Evolutionary conservation across 2,113 vertebrate genomes (phyloP).

Genomic region (Otocyon megalotis): DNA sequence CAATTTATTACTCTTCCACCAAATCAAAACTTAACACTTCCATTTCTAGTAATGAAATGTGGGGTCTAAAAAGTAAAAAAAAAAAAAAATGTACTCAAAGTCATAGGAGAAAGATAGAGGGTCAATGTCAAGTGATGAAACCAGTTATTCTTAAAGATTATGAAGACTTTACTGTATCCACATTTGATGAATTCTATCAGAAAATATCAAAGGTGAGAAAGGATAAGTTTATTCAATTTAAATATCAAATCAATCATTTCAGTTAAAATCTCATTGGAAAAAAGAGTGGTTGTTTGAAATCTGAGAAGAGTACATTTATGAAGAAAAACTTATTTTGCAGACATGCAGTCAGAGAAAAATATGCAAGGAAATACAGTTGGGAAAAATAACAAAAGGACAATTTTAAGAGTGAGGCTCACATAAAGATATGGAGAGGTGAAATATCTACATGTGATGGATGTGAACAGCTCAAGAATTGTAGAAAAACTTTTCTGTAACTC

Average conservation of each 20-base stretch:
- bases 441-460: conserved; percentile 39
- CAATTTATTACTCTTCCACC: neutral
- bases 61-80: neutral
- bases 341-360: neutral
- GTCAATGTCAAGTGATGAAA: neutral
- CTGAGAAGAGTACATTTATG: neutral
- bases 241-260: neutral
- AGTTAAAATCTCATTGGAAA: conserved; percentile 40
- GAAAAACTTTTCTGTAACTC: conserved; percentile 14
- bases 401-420: conserved; percentile 33
- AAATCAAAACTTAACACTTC: conserved; percentile 30
- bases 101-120: neutral
- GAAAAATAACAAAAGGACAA: neutral
- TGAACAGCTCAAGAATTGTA: neutral
- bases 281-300: neutral
- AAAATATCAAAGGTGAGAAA: conserved; percentile 48
- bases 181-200: neutral
- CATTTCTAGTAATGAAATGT: conserved; percentile 32
- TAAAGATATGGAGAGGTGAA: conserved; percentile 16
- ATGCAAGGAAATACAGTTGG: conserved; percentile 27
- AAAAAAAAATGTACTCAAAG: neutral
- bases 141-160: neutral
- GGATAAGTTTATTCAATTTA: neutral
- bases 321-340: conserved; percentile 36
- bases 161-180: neutral